These are phyloP conservation scores for Branchipolynoe longqiensis DNA, from an alignment of 2,888 invertebrate species.

Conservation along the genomic window DNA sequence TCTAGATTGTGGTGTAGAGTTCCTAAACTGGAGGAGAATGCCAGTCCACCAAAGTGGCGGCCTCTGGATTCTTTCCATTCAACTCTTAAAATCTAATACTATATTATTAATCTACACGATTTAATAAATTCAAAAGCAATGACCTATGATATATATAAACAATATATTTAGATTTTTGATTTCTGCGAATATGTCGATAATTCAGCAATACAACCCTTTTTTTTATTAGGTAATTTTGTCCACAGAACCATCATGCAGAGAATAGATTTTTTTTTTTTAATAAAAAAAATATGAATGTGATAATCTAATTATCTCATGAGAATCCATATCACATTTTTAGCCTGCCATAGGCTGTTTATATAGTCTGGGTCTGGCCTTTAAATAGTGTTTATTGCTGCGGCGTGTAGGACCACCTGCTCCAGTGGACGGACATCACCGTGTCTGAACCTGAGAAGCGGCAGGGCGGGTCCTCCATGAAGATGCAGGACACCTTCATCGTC, in stretches of 20 bases:
- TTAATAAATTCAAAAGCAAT: neutral
- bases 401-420: slow-evolving; percentile 77
- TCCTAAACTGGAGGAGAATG: neutral
- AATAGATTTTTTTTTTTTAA: too few species aligned
- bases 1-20: neutral
- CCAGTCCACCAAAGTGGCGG: too few species aligned
- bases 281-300: neutral
- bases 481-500: slow-evolving; percentile 81
- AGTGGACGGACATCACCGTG: slow-evolving; percentile 81
- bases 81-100: neutral
- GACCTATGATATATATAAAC: neutral
- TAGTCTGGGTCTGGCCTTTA: neutral
- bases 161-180: neutral
- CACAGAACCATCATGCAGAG: too few species aligned
- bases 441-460: slow-evolving; percentile 80
- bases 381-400: neutral
- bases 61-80: neutral
- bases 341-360: neutral
- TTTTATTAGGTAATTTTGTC: too few species aligned
- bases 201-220: neutral
- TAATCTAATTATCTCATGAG: neutral
- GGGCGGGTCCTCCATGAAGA: slow-evolving; percentile 72
- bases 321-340: neutral
- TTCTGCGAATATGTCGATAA: neutral
- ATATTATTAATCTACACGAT: too few species aligned